Evolutionary conservation across 2,888 invertebrate species (phyloP).

Genomic region (Noctua pronuba): DNA sequence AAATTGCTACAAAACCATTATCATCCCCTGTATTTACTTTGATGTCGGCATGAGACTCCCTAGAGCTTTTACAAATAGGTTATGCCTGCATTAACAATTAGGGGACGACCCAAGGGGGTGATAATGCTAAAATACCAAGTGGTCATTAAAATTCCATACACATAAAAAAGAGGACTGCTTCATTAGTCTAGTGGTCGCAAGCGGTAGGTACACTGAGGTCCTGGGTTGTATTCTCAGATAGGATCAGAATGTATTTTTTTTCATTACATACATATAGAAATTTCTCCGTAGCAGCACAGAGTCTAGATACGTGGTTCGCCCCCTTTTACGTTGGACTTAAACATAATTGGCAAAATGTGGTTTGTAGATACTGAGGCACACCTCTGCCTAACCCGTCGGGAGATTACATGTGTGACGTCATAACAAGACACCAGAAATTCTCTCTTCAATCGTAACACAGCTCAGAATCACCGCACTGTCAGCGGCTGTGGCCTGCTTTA

Average conservation of each 20-base stretch:
- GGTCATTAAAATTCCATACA: constrained; percentile 28
- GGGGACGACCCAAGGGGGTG: constrained; percentile 3
- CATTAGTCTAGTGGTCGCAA: background rate
- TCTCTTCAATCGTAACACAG: background rate
- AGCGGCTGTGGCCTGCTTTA: background rate
- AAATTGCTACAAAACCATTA: constrained; percentile 66
- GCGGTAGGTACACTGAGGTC: background rate
- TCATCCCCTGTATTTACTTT: constrained; percentile 57
- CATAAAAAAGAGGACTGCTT: background rate
- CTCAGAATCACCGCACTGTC: background rate
- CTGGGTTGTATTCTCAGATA: background rate
- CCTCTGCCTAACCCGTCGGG: background rate
- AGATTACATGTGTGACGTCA: background rate
- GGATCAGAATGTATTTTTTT: background rate
- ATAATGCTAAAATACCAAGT: constrained; percentile 24
- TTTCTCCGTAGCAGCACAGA: background rate
- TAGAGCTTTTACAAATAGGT: constrained; percentile 31
- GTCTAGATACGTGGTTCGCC: background rate
- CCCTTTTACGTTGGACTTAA: background rate
- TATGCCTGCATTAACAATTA: constrained; percentile 28
- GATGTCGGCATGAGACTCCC: constrained; percentile 41
- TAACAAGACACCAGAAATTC: background rate
- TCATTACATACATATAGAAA: background rate
- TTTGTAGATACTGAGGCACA: background rate
- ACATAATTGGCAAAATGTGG: background rate